These are phyloP conservation scores for Microtus montanus DNA, from an alignment of 2,113 vertebrate genomes.

Conservation along the genomic window DNA sequence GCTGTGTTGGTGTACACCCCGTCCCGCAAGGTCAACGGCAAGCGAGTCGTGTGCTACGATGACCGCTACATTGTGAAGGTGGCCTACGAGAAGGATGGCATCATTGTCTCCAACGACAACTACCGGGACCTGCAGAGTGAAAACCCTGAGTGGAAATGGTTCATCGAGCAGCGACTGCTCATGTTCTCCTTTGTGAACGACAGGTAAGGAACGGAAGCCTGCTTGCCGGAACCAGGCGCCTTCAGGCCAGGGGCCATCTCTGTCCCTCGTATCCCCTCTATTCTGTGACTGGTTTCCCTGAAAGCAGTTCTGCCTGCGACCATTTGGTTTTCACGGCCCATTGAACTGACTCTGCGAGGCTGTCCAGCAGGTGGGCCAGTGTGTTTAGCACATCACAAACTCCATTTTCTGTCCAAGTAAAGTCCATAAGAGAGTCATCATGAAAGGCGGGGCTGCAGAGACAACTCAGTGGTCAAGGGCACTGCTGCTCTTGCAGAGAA, in stretches of 20 bases:
- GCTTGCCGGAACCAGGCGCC: no score
- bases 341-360: neutral
- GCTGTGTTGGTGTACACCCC: slow-evolving; percentile 92
- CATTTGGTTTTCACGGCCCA: neutral
- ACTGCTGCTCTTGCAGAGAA: neutral
- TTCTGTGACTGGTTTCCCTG: neutral
- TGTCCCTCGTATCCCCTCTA: neutral
- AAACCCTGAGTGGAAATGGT: slow-evolving; percentile 94
- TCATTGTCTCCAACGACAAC: slow-evolving; percentile 96
- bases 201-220: slow-evolving; percentile 82
- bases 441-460: neutral
- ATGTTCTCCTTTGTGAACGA: slow-evolving; percentile 96
- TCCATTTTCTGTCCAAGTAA: neutral
- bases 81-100: slow-evolving; percentile 89
- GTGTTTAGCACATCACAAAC: neutral
- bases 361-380: neutral
- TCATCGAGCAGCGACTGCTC: slow-evolving; percentile 93
- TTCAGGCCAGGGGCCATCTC: rapidly evolving
- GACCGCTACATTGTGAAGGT: slow-evolving; percentile 94
- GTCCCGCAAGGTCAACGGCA: slow-evolving; percentile 91
- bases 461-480: no score
- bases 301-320: neutral
- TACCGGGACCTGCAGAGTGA: slow-evolving; percentile 94
- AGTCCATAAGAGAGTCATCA: no score
- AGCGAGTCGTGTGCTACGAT: slow-evolving; percentile 92